These are phyloP conservation scores for Sycobia sp. DNA, from an alignment of 1,140 invertebrate genomes.

Conservation along the genomic window DNA sequence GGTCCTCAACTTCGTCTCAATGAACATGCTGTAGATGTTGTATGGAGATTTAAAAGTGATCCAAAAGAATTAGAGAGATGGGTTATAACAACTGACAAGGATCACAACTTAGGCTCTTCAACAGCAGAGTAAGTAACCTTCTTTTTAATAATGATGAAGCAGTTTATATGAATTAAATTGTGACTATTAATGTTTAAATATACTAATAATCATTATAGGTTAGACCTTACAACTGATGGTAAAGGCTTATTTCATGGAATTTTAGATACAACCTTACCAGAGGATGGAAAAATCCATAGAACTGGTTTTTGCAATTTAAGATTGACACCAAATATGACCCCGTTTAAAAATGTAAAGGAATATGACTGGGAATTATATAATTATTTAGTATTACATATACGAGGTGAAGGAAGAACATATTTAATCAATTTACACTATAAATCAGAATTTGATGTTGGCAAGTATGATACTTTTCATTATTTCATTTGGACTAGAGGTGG, in stretches of 20 bases:
- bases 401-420: slow-evolving; percentile 92
- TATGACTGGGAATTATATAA: slow-evolving; percentile 82
- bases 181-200: background rate
- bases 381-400: slow-evolving; percentile 80
- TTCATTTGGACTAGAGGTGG: slow-evolving; percentile 89
- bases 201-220: slow-evolving; percentile 41
- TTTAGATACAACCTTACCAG: slow-evolving; percentile 72
- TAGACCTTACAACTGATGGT: slow-evolving; percentile 70
- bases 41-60: slow-evolving; percentile 71
- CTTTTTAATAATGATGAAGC: slow-evolving; percentile 47
- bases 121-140: slow-evolving; percentile 73
- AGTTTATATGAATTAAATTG: slow-evolving; percentile 49
- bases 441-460: slow-evolving; percentile 77
- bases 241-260: slow-evolving; percentile 79
- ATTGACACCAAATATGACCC: slow-evolving; percentile 72
- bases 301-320: slow-evolving; percentile 81
- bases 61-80: slow-evolving; percentile 72
- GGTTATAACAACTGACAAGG: slow-evolving; percentile 76
- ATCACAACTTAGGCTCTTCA: slow-evolving; percentile 82
- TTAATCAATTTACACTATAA: slow-evolving; percentile 75
- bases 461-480: slow-evolving; percentile 85
- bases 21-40: slow-evolving; percentile 70
- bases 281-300: slow-evolving; percentile 77
- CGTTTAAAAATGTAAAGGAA: slow-evolving; percentile 75
- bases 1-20: slow-evolving; percentile 36